These are phyloP conservation scores for Bufotes viridis DNA, from an alignment of 2,797 vertebrate species.

Conservation along the genomic window DNA sequence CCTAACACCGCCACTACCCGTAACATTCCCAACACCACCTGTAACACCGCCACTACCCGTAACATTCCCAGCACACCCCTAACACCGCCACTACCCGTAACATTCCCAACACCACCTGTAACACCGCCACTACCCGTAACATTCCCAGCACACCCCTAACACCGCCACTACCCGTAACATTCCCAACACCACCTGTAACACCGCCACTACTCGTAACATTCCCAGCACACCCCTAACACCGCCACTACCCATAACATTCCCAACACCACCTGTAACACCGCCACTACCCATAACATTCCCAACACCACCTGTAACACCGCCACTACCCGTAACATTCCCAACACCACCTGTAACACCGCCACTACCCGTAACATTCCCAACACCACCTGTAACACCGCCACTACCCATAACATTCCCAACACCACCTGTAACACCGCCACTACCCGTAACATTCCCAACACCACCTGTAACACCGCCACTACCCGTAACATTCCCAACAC, in stretches of 20 bases:
- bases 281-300: too few relatives aligned
- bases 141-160: too few relatives aligned
- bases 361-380: too few relatives aligned
- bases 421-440: background rate
- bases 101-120: too few relatives aligned
- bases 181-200: background rate
- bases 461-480: background rate
- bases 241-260: background rate
- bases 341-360: background rate
- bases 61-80: too few relatives aligned
- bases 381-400: background rate
- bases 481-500: background rate
- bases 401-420: background rate
- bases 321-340: too few relatives aligned
- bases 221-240: background rate
- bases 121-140: too few relatives aligned
- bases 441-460: background rate
- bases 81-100: too few relatives aligned
- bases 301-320: too few relatives aligned
- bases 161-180: background rate
- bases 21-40: too few relatives aligned
- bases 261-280: background rate
- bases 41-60: too few relatives aligned
- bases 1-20: too few relatives aligned
- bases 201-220: fast-evolving